These are phyloP conservation scores for Xestobium rufovillosum DNA, from an alignment of 2,888 invertebrate genomes.

Conservation along the genomic window DNA sequence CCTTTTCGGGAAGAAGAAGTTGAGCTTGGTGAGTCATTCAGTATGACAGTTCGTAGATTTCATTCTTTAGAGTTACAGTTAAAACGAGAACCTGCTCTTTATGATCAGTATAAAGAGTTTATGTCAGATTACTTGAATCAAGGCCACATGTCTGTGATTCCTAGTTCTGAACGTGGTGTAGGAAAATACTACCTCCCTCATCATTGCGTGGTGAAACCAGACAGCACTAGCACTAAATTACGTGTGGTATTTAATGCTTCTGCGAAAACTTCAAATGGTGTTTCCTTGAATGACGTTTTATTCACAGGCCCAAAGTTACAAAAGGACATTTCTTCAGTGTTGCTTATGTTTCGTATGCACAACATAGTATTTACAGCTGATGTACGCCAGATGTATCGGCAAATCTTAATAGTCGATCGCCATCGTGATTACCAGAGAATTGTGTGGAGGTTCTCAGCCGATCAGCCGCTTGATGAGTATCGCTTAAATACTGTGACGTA, in stretches of 20 bases:
- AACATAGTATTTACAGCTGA: too few species aligned
- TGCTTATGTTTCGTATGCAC: too few species aligned
- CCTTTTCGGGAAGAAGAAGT: not conserved
- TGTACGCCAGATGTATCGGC: slow-evolving; percentile 22
- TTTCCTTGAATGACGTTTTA: too few species aligned
- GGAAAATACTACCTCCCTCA: slow-evolving; percentile 15
- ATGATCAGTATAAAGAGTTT: slow-evolving; percentile 8
- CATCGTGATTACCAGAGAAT: slow-evolving; percentile 16
- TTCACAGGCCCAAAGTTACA: too few species aligned
- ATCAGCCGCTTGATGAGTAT: too few species aligned
- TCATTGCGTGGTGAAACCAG: slow-evolving; percentile 12
- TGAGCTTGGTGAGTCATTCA: not conserved
- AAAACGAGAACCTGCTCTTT: not conserved
- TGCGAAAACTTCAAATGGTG: too few species aligned
- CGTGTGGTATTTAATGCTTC: slow-evolving; percentile 13
- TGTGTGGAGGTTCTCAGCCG: too few species aligned
- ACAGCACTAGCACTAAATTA: slow-evolving; percentile 9
- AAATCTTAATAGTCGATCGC: slow-evolving; percentile 16
- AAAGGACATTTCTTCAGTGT: too few species aligned
- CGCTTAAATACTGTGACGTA: too few species aligned
- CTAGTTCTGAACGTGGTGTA: not conserved
- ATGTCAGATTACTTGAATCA: slow-evolving; percentile 14
- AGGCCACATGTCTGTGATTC: slow-evolving; percentile 11
- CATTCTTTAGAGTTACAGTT: not conserved
- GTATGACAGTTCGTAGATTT: not conserved